A percentile compares a stretch with the other conserved stretches of the same genome.
phyloP scores from a whole-genome alignment of 1,140 invertebrate genomes.

The Lepidurus couesii region DNA sequence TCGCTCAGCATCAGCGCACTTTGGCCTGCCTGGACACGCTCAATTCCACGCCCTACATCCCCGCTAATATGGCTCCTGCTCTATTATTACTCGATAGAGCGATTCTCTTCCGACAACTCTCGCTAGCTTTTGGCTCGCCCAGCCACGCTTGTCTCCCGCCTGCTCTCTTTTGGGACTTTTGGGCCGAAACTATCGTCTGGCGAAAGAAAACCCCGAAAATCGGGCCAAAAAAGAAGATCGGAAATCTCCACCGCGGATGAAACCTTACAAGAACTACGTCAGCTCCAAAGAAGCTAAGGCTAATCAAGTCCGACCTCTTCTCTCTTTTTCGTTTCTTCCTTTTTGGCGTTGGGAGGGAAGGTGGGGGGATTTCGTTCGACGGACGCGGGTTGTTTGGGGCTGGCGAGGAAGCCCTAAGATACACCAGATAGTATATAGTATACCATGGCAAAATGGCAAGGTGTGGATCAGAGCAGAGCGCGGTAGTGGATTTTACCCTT shows the following conservation, averaged over 20 bases:
- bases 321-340: neutral
- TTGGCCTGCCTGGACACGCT: neutral
- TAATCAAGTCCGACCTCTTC: neutral
- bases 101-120: neutral
- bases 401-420: neutral
- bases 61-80: neutral
- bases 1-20: slow-evolving; percentile 10
- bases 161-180: neutral
- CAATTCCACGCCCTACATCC: slow-evolving; percentile 2
- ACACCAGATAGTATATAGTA: neutral
- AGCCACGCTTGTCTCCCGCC: neutral
- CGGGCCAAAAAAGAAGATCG: neutral
- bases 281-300: neutral
- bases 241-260: neutral
- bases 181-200: neutral
- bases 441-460: neutral
- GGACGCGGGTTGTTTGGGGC: neutral
- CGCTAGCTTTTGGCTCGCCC: neutral
- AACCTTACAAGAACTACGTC: neutral
- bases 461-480: neutral
- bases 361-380: neutral
- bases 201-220: neutral
- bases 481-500: neutral
- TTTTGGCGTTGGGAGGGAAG: neutral
- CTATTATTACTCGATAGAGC: neutral